These are phyloP conservation scores for Andricus curvator DNA, from an alignment of 2,888 invertebrate genomes.

Conservation along the genomic window DNA sequence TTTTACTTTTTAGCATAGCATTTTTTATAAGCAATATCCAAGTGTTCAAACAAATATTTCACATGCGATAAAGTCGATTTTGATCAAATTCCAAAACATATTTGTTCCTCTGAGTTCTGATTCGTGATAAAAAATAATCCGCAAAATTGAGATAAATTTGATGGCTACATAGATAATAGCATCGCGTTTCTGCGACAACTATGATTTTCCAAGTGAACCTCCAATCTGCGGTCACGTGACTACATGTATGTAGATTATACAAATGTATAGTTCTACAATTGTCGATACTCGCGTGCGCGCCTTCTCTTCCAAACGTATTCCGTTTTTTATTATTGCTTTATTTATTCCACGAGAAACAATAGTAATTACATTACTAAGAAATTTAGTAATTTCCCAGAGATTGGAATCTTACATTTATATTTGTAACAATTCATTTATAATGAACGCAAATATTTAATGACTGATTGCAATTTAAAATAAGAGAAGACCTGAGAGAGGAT, in stretches of 20 bases:
- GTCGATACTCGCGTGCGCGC: conserved; percentile 15
- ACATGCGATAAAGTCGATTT: too few species aligned
- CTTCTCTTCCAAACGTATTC: conserved; percentile 6
- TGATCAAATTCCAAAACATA: too few species aligned
- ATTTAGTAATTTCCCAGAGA: neutral
- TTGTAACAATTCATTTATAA: neutral
- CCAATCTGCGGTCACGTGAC: conserved; percentile 25
- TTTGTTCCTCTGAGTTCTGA: neutral
- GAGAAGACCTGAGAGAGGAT: conserved; percentile 13
- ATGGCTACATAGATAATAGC: neutral
- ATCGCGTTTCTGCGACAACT: conserved; percentile 21
- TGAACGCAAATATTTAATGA: neutral
- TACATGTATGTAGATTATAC: conserved; percentile 11
- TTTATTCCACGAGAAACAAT: neutral
- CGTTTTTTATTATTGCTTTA: conserved; percentile 3
- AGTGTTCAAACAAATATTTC: too few species aligned
- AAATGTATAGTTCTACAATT: conserved; percentile 4
- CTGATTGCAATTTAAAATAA: conserved; percentile 14
- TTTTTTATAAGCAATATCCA: too few species aligned
- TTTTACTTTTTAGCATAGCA: too few species aligned
- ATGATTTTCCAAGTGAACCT: conserved; percentile 18
- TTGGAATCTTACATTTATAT: neutral
- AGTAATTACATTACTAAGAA: neutral
- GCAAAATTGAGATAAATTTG: conserved; percentile 2
- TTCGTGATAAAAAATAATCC: neutral